Evolutionary conservation across 2,888 invertebrate species (phyloP).

Genomic region (Drosophila bunnanda): DNA sequence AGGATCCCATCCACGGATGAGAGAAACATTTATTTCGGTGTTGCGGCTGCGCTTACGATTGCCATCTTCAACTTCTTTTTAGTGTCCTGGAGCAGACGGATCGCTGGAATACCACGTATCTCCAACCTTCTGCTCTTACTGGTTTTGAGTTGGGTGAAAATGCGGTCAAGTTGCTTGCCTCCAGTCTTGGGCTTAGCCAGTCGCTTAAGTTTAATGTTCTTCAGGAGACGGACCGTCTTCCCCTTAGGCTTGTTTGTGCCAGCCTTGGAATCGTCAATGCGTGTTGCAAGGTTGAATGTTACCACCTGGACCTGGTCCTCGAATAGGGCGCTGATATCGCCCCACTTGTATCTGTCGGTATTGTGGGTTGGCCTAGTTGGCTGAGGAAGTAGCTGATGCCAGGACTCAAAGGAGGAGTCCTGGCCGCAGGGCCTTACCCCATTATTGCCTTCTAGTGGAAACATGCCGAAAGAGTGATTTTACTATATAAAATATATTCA

Average conservation of each 20-base stretch:
- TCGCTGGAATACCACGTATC: not conserved
- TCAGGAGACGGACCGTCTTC: not conserved
- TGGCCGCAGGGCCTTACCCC: not conserved
- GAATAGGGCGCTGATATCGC: not conserved
- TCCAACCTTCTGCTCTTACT: not conserved
- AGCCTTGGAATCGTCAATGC: too few species aligned
- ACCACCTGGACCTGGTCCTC: not conserved
- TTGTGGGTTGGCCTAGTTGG: too few species aligned
- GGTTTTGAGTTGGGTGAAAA: too few species aligned
- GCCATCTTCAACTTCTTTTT: not conserved
- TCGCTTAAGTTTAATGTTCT: not conserved
- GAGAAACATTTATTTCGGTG: not conserved
- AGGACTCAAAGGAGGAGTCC: not conserved
- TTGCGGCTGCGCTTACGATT: not conserved
- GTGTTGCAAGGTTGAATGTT: not conserved
- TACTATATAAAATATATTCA: not conserved
- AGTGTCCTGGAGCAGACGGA: not conserved
- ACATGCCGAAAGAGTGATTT: not conserved
- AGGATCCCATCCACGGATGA: not conserved
- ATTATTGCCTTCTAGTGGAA: not conserved
- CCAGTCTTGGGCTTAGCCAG: not conserved
- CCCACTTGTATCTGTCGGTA: not conserved
- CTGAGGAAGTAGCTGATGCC: not conserved
- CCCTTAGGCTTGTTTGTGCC: not conserved
- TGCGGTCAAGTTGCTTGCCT: not conserved